These are phyloP conservation scores for Rhodophaea formosa DNA, from an alignment of 2,888 invertebrate genomes.

Conservation along the genomic window DNA sequence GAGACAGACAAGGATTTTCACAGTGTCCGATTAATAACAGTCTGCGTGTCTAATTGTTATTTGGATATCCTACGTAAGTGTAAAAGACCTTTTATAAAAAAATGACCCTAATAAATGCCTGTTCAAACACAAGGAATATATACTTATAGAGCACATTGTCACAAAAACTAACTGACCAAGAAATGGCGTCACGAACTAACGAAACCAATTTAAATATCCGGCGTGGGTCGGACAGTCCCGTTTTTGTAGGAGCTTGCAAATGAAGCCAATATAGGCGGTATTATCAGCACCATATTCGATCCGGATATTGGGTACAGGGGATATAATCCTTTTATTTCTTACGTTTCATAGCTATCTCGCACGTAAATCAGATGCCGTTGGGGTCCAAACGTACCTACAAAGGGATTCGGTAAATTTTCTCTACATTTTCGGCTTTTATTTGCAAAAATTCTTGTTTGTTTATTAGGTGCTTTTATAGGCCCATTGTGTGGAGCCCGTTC, in stretches of 20 bases:
- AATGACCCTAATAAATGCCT: too few species aligned
- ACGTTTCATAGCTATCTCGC: conserved; percentile 25
- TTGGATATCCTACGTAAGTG: too few species aligned
- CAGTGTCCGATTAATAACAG: too few species aligned
- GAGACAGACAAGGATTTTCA: too few species aligned
- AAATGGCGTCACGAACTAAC: conserved; percentile 2
- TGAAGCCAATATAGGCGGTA: conserved; percentile 14
- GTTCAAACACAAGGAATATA: too few species aligned
- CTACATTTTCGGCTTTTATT: conserved; percentile 34
- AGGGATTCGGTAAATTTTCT: conserved; percentile 34
- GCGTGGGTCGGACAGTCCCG: not conserved
- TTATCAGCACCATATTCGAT: conserved; percentile 16
- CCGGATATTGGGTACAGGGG: conserved; percentile 14
- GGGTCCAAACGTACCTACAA: conserved; percentile 27
- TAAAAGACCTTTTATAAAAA: too few species aligned
- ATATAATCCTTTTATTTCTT: conserved; percentile 29
- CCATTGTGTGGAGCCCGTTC: conserved; percentile 25
- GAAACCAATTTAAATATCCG: conserved; percentile 13
- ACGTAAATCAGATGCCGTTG: conserved; percentile 27
- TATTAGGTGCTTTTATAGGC: conserved; percentile 30
- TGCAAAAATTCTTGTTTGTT: conserved; percentile 35
- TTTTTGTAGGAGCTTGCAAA: conserved; percentile 5
- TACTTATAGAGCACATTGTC: too few species aligned
- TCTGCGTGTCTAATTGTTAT: too few species aligned
- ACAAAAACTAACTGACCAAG: not conserved